A percentile compares a stretch with the other conserved stretches of the same genome.
phyloP scores from a whole-genome alignment of 2,888 invertebrate species.

The Allygus modestus region DNA sequence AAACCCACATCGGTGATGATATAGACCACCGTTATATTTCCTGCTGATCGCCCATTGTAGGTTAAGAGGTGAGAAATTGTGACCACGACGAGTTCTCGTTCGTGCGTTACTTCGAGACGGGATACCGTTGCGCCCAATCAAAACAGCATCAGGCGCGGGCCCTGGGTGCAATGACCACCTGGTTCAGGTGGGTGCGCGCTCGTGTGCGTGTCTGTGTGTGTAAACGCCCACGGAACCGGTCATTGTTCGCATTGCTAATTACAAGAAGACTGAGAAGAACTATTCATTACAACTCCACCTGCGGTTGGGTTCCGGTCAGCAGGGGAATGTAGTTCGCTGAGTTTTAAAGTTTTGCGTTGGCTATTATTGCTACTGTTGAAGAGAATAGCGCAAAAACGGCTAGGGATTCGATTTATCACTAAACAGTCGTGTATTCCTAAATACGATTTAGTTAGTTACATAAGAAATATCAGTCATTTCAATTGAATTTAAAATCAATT shows the following conservation, averaged over 20 bases:
- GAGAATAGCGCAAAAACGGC: too few species aligned
- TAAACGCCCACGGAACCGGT: constrained; percentile 35
- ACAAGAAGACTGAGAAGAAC: background rate
- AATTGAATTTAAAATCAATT: too few species aligned
- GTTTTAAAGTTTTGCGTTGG: too few species aligned
- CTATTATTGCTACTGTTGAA: too few species aligned
- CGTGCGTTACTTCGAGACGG: constrained; percentile 18
- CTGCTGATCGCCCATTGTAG: background rate
- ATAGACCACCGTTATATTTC: background rate
- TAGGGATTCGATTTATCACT: too few species aligned
- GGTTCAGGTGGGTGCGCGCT: background rate
- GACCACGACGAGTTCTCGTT: background rate
- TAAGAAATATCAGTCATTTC: too few species aligned
- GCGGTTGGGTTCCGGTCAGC: background rate
- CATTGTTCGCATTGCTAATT: constrained; percentile 40
- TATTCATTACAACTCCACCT: background rate
- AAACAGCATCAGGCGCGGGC: constrained; percentile 32
- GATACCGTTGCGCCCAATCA: constrained; percentile 40
- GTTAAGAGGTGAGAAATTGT: background rate
- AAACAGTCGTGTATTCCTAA: too few species aligned
- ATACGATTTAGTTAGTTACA: too few species aligned
- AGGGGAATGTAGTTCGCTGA: background rate
- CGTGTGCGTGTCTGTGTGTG: background rate
- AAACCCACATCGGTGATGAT: too few species aligned
- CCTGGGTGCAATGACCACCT: constrained; percentile 34